Evolutionary conservation across 2,888 invertebrate species (phyloP).

Genomic region (Oxycera nigricornis): DNA sequence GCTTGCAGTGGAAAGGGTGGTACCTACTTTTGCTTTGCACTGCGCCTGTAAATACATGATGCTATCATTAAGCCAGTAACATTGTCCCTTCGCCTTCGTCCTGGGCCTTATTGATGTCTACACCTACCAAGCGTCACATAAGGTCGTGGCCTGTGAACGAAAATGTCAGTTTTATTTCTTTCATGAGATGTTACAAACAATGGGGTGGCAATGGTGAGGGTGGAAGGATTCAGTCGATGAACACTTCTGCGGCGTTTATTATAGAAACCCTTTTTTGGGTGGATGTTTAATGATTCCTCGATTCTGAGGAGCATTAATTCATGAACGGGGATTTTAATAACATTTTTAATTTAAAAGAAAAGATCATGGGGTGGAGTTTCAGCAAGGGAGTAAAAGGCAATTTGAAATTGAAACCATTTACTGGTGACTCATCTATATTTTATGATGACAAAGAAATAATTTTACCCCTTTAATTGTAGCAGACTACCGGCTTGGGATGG

Average conservation of each 20-base stretch:
- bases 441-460: no score
- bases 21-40: constrained; percentile 12
- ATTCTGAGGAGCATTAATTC: no score
- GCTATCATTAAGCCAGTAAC: constrained; percentile 31
- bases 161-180: constrained; percentile 42
- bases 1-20: constrained; percentile 26
- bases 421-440: no score
- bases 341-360: no score
- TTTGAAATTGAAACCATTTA: no score
- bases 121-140: constrained; percentile 38
- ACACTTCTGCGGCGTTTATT: not conserved
- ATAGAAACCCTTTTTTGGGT: no score
- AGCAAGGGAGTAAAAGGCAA: no score
- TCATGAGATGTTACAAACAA: not conserved
- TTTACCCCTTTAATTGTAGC: no score
- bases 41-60: constrained; percentile 43
- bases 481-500: no score
- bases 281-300: no score
- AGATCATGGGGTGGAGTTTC: no score
- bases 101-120: constrained; percentile 44
- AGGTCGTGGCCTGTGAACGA: constrained; percentile 32
- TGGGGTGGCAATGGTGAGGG: not conserved
- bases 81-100: constrained; percentile 25
- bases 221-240: not conserved
- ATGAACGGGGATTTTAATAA: no score